Percentiles rank a stretch among this genome's conserved stretches.
These are phyloP conservation scores for Maniola hyperantus DNA, from an alignment of 2,888 invertebrate genomes.

Conservation along the genomic window DNA sequence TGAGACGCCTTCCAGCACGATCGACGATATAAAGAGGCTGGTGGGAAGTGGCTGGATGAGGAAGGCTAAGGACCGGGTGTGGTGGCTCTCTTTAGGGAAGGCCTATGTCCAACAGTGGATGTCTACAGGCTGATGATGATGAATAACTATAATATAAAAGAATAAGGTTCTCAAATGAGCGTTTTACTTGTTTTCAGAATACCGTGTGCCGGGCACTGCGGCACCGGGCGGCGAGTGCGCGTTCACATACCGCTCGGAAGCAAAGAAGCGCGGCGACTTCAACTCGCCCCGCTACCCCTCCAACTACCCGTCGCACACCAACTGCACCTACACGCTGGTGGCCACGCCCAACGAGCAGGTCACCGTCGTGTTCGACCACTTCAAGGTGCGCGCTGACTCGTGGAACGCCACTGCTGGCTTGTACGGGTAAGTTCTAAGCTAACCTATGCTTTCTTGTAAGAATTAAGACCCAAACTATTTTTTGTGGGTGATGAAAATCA, in stretches of 20 bases:
- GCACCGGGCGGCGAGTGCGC: slow-evolving; percentile 95
- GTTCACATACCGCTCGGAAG: slow-evolving; percentile 94
- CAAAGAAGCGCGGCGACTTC: slow-evolving; percentile 94
- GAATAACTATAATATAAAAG: too few species aligned
- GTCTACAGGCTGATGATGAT: too few species aligned
- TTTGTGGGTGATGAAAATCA: too few species aligned
- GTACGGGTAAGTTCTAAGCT: slow-evolving; percentile 60
- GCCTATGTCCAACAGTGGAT: too few species aligned
- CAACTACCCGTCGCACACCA: slow-evolving; percentile 97
- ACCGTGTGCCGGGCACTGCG: slow-evolving; percentile 96
- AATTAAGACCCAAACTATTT: too few species aligned
- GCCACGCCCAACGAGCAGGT: slow-evolving; percentile 95
- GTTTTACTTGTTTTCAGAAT: slow-evolving; percentile 85
- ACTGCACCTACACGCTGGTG: slow-evolving; percentile 96
- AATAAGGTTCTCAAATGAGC: too few species aligned
- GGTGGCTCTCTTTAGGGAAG: too few species aligned
- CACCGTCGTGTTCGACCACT: slow-evolving; percentile 94
- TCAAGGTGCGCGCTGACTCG: slow-evolving; percentile 92
- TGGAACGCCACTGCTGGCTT: slow-evolving; percentile 87
- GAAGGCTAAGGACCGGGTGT: too few species aligned
- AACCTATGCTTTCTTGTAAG: too few species aligned
- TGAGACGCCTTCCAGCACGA: too few species aligned
- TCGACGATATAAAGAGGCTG: too few species aligned
- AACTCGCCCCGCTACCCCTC: slow-evolving; percentile 98
- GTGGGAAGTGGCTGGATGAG: too few species aligned